Evolutionary conservation across 2,113 vertebrate genomes (phyloP).

Genomic region (Spilogale gracilis): DNA sequence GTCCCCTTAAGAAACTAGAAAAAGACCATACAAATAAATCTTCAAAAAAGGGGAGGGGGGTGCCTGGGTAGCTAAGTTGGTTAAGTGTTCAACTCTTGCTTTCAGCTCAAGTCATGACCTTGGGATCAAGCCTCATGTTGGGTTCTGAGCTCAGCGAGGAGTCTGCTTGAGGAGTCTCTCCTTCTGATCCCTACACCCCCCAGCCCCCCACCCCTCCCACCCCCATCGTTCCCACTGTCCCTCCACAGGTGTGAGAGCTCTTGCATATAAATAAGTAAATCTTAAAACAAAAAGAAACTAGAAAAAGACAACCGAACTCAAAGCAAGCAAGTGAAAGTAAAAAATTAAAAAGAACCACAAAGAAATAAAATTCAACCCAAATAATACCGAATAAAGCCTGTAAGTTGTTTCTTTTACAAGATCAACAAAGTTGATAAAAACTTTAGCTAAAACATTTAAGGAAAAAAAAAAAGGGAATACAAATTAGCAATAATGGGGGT

Average conservation of each 20-base stretch:
- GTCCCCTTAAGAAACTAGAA: background rate
- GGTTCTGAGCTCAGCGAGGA: background rate
- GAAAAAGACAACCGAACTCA: background rate
- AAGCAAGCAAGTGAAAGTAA: background rate
- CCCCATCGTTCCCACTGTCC: background rate
- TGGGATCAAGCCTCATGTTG: background rate
- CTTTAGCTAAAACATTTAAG: background rate
- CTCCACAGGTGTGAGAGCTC: background rate
- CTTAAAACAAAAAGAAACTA: background rate
- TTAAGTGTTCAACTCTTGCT: background rate
- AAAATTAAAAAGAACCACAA: background rate
- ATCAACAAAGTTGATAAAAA: conserved; percentile 1
- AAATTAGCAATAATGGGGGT: background rate
- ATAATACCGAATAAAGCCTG: background rate
- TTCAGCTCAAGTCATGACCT: background rate
- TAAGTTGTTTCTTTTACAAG: background rate
- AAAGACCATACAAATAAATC: background rate
- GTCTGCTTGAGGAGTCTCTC: background rate
- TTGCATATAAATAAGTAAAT: background rate
- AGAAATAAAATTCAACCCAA: background rate
- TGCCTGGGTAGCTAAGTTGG: background rate
- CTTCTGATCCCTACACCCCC: background rate
- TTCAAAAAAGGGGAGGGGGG: background rate
- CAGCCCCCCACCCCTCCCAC: background rate
- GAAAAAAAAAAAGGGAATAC: background rate